Percentiles rank a stretch among this genome's conserved stretches.
Evolutionary conservation across 1,140 invertebrate species (phyloP).

Genomic region (Plodia interpunctella): DNA sequence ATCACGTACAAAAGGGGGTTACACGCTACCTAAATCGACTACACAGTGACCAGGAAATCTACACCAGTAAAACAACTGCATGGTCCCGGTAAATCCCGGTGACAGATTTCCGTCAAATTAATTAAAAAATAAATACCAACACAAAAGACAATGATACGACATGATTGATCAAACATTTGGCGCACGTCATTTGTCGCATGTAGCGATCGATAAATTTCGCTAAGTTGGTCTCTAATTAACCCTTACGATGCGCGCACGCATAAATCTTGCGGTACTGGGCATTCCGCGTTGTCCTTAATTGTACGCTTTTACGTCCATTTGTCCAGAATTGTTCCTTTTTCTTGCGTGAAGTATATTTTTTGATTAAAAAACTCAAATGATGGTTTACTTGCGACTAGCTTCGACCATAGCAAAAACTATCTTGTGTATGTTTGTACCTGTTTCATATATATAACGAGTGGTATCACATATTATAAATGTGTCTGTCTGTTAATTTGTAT

Average conservation of each 20-base stretch:
- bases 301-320: conserved; percentile 14
- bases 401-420: no score
- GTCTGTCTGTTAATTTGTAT: no score
- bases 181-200: background rate
- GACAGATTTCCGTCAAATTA: no score
- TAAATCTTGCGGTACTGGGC: conserved; percentile 43
- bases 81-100: no score
- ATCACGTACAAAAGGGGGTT: no score
- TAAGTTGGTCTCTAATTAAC: conserved; percentile 54
- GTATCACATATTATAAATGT: background rate
- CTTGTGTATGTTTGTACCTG: no score
- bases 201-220: conserved; percentile 9
- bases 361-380: background rate
- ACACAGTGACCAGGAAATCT: no score
- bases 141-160: background rate
- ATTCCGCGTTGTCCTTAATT: conserved; percentile 35
- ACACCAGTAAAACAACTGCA: no score
- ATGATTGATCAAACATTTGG: conserved; percentile 3
- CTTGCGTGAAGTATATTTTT: background rate
- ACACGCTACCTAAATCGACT: no score
- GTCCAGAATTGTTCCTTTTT: conserved; percentile 2
- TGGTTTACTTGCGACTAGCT: no score
- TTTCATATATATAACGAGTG: no score
- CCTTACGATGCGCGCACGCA: conserved; percentile 36
- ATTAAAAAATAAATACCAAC: background rate